Evolutionary conservation across 2,113 vertebrate species (phyloP).

Genomic region (Lynx canadensis): DNA sequence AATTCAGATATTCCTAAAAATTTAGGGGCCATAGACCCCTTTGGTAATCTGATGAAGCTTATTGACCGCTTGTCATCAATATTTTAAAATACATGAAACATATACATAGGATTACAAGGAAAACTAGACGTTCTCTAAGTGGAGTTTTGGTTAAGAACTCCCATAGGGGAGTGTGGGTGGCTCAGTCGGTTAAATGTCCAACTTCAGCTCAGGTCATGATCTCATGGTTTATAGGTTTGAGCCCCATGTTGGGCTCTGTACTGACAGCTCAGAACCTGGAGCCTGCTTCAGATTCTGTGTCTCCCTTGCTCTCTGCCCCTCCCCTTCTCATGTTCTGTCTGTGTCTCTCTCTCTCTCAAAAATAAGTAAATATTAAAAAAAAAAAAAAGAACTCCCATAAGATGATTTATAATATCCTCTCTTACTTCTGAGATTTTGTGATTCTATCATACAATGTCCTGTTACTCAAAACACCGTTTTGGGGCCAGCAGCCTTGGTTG

Average conservation of each 20-base stretch:
- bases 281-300: no score
- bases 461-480: background rate
- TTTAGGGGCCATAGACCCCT: background rate
- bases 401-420: background rate
- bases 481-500: background rate
- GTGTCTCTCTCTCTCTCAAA: no score
- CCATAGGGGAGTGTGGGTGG: background rate
- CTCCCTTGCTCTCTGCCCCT: no score
- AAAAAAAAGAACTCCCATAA: background rate
- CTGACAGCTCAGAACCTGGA: no score
- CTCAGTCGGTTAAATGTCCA: no score
- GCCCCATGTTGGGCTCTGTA: no score
- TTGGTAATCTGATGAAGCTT: background rate
- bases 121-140: background rate
- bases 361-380: no score
- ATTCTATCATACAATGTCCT: background rate
- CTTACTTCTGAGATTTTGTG: background rate
- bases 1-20: background rate
- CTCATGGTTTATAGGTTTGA: no score
- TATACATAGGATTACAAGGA: background rate
- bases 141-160: background rate
- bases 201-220: no score
- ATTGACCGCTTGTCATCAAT: background rate
- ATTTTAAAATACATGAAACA: background rate
- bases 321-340: no score